Percentiles rank a stretch among this genome's conserved stretches.
These are phyloP conservation scores for Dolichoris vasculosae DNA, from an alignment of 1,140 invertebrate genomes.

Conservation along the genomic window DNA sequence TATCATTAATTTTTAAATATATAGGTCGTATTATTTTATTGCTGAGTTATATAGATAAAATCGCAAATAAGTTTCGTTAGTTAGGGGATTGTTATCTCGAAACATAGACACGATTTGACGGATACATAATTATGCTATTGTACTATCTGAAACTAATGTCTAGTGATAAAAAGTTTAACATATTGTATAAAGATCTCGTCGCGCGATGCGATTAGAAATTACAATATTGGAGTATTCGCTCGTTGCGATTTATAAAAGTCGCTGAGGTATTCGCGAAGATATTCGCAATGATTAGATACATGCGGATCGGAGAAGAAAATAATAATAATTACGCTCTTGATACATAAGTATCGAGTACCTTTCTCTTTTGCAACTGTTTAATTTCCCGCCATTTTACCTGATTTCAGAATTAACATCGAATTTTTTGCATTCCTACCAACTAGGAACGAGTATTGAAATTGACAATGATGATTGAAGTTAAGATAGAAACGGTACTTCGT, in stretches of 20 bases:
- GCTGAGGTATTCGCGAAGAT: not conserved
- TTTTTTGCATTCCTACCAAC: not conserved
- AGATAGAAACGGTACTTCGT: not conserved
- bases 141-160: not conserved
- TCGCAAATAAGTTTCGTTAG: slow-evolving; percentile 3
- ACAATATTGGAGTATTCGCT: not conserved
- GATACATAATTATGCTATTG: not conserved
- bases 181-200: not conserved
- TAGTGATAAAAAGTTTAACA: not conserved
- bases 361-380: slow-evolving; percentile 3
- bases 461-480: not conserved
- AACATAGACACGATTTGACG: not conserved
- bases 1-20: not conserved
- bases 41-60: not conserved
- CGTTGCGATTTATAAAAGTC: not conserved
- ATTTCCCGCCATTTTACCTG: slow-evolving; percentile 7
- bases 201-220: not conserved
- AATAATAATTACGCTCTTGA: not conserved
- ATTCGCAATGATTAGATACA: not conserved
- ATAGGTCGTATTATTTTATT: not conserved
- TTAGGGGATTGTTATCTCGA: not conserved
- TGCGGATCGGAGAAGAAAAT: not conserved
- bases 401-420: not conserved
- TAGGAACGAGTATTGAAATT: not conserved
- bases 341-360: not conserved